Base-by-base conservation (phyloP, 2,888 invertebrate species). In the Drosophila ezoana region DNA sequence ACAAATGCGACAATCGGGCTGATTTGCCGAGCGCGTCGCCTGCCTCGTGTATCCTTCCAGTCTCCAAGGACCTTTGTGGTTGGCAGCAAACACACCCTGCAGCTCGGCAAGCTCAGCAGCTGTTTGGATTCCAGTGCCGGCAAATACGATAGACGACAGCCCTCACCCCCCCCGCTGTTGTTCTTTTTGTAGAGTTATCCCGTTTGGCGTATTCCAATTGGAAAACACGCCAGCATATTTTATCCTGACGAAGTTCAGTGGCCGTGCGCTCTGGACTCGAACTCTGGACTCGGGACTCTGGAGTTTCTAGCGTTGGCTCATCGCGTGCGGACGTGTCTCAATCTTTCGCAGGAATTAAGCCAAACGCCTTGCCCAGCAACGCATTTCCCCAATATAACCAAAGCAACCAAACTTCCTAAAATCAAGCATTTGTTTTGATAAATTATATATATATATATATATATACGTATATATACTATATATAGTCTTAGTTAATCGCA, bases 231-330 rank as follows among this genome's bases (percentile, higher is more conserved):
- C 77, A 74, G 87, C 73, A 73, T 74, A 61, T 28, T 28, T 28
- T 44, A 66, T 54, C 44, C 57, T 67, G 56, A 35, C 80, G 82
- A 82, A 84, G 90, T 90, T 90, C 90, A 89, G 76, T 89, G 83
- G 79, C 90, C 89, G 88, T 81, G 40, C 40, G 5, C 4, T 28
- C 28, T 28, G 38, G 28, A 23, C 23, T 54, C 48, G 49, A 3
- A 20, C 20, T 20, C 23, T 23, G 38, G 23, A 28, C 28, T 54
- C 48, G 49, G 20, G 54, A 62, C 72, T 66, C 83, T 57, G 76
- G 86, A 90, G 90, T 90, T 89, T 83, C 78, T 73, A 84, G 75
- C 87, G 86, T 83, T 83, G 61, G 66, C 67, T 83, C 77, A 78
- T 72, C 75, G 80, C 81, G 87, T 77, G 68, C 79, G 82, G 84